Conservation (phyloP, 53 echinoderm and acorn worm genomes). For the Echinarachnius parma region DNA sequence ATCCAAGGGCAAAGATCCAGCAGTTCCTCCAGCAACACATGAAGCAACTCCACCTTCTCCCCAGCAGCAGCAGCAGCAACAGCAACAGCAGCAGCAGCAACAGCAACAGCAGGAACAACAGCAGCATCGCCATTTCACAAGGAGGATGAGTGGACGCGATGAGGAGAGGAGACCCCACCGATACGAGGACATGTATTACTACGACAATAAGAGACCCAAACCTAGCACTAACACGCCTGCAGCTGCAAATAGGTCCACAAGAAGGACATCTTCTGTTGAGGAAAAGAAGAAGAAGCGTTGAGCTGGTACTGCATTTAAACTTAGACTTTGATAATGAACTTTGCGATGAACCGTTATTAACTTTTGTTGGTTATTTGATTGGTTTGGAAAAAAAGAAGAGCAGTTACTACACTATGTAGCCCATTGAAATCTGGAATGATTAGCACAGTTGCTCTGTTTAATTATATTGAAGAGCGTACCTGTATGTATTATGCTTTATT, state of each 20-base stretch:
- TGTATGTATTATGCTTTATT: no score
- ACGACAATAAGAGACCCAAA: slow-evolving; percentile 23
- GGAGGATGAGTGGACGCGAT: slow-evolving; percentile 50
- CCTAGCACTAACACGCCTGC: background rate
- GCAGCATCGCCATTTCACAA: slow-evolving; percentile 35
- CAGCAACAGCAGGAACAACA: background rate
- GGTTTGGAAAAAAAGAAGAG: no score
- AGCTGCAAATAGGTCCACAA: background rate
- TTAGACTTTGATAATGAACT: no score
- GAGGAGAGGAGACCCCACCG: slow-evolving; percentile 59
- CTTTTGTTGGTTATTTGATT: no score
- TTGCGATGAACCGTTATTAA: no score
- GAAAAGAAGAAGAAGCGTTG: slow-evolving; percentile 27
- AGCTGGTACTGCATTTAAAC: no score
- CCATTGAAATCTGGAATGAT: no score
- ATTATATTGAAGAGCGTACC: no score
- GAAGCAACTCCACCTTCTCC: slow-evolving; percentile 2
- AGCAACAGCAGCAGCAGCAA: no score
- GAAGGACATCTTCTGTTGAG: slow-evolving; percentile 21
- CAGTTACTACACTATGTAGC: no score
- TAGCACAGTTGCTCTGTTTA: no score
- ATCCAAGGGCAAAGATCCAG: slow-evolving; percentile 22
- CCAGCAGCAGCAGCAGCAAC: slow-evolving; percentile 46
- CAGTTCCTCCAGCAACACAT: slow-evolving; percentile 46
- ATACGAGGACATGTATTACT: slow-evolving; percentile 62